A percentile compares a stretch with the other conserved stretches of the same genome.
phyloP scores from a whole-genome alignment of 2,113 vertebrate species.

The Cyrtonyx montezumae region DNA sequence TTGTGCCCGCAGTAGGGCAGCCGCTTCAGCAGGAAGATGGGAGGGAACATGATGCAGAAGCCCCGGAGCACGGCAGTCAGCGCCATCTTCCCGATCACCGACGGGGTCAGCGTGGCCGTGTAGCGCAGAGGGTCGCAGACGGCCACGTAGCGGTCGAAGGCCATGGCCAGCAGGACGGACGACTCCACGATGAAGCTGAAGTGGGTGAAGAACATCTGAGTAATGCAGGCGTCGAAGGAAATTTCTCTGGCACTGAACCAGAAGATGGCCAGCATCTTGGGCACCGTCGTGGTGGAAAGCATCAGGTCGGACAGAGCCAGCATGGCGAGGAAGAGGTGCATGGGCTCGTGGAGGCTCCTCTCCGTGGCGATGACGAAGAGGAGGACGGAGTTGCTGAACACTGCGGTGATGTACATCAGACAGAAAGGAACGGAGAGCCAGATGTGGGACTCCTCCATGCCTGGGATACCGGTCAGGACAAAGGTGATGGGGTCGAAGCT shows the following conservation, averaged over 20 bases:
- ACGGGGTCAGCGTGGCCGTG: slow-evolving; percentile 2
- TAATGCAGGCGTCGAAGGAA: slow-evolving; percentile 66
- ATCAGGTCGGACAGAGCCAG: slow-evolving; percentile 59
- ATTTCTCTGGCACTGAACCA: slow-evolving; percentile 68
- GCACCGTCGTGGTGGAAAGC: slow-evolving; percentile 68
- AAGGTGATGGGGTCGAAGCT: slow-evolving; percentile 70
- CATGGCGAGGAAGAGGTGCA: slow-evolving; percentile 71
- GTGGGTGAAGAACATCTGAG: slow-evolving; percentile 78
- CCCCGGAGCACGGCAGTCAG: not conserved
- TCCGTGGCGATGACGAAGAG: slow-evolving; percentile 39
- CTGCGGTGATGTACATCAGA: slow-evolving; percentile 40
- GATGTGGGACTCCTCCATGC: slow-evolving; percentile 69
- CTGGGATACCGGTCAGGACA: slow-evolving; percentile 64
- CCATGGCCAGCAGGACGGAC: slow-evolving; percentile 71
- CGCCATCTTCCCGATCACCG: slow-evolving; percentile 24
- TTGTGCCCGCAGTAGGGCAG: slow-evolving; percentile 66
- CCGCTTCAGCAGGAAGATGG: slow-evolving; percentile 66
- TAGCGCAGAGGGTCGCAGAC: slow-evolving; percentile 70
- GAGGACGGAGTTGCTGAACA: slow-evolving; percentile 33
- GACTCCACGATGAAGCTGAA: slow-evolving; percentile 74
- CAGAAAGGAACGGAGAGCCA: slow-evolving; percentile 76
- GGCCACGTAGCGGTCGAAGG: slow-evolving; percentile 65
- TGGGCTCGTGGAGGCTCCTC: slow-evolving; percentile 68
- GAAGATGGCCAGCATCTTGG: slow-evolving; percentile 73
- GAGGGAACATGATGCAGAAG: slow-evolving; percentile 59